These are phyloP conservation scores for Drosophila subpulchrella DNA, from an alignment of 1,140 invertebrate species.

Conservation along the genomic window DNA sequence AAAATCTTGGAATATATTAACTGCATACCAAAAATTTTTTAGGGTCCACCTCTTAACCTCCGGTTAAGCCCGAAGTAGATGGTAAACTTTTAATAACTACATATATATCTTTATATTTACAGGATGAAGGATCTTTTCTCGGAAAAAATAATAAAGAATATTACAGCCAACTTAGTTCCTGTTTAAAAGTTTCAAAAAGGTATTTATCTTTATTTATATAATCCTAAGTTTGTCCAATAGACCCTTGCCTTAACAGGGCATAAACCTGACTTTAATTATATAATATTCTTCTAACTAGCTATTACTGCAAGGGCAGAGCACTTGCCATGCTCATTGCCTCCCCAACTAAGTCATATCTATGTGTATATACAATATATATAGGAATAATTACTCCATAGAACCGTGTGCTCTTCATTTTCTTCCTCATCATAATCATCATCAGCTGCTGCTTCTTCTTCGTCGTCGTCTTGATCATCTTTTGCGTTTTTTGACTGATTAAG, in stretches of 20 bases:
- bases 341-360: conserved; percentile 20
- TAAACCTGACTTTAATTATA: conserved; percentile 42
- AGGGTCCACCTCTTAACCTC: too few species aligned
- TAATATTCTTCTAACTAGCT: conserved; percentile 40
- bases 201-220: too few species aligned
- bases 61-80: too few species aligned
- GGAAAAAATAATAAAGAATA: too few species aligned
- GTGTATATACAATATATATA: conserved; percentile 20
- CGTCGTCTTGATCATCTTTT: conserved; percentile 18
- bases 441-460: conserved; percentile 3
- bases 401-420: conserved; percentile 23
- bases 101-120: not conserved
- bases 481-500: conserved; percentile 67
- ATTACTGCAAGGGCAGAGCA: conserved; percentile 37
- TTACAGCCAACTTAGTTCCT: too few species aligned
- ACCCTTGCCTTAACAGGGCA: not conserved
- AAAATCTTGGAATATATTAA: not conserved
- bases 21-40: not conserved
- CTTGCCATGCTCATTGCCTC: conserved; percentile 67
- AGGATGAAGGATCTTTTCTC: too few species aligned
- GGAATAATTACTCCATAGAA: conserved; percentile 64
- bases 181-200: too few species aligned
- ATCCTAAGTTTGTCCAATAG: too few species aligned
- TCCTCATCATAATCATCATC: conserved; percentile 13
- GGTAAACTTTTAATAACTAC: too few species aligned